Evolutionary conservation across 2,888 invertebrate species (phyloP).

Genomic region (Ophioninae sp.): DNA sequence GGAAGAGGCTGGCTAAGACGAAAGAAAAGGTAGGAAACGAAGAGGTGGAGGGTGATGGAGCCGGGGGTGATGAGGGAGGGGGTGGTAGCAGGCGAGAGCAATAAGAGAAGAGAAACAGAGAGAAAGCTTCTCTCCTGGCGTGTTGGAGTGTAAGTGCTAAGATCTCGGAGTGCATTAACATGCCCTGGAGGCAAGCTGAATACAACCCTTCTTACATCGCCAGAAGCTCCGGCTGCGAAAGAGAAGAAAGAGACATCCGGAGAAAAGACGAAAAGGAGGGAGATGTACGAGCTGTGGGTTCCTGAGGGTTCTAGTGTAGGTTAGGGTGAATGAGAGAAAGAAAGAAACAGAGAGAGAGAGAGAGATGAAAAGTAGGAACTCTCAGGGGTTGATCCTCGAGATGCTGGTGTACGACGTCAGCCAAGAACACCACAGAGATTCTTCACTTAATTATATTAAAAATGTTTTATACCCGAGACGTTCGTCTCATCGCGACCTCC

Average conservation of each 20-base stretch:
- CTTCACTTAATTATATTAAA: conserved; percentile 81
- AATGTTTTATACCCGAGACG: conserved; percentile 74
- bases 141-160: conserved; percentile 81
- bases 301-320: conserved; percentile 48
- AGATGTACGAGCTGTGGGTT: conserved; percentile 37
- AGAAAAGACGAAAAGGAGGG: conserved; percentile 61
- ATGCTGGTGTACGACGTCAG: conserved; percentile 51
- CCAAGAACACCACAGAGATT: conserved; percentile 77
- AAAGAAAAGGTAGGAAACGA: conserved; percentile 50
- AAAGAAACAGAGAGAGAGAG: conserved; percentile 23
- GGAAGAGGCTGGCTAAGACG: conserved; percentile 56
- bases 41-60: not conserved
- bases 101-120: conserved; percentile 50
- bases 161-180: conserved; percentile 81
- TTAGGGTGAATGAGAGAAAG: conserved; percentile 56
- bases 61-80: not conserved
- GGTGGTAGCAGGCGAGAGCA: conserved; percentile 17
- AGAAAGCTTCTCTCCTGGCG: conserved; percentile 69
- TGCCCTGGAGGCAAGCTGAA: conserved; percentile 79
- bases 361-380: conserved; percentile 36
- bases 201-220: conserved; percentile 81
- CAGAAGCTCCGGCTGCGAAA: conserved; percentile 67
- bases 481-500: conserved; percentile 32
- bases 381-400: conserved; percentile 56
- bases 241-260: conserved; percentile 63